Percentiles rank a stretch among this genome's conserved stretches.
These are phyloP conservation scores for Ladona fulva DNA, from an alignment of 1,140 invertebrate genomes.

Conservation along the genomic window DNA sequence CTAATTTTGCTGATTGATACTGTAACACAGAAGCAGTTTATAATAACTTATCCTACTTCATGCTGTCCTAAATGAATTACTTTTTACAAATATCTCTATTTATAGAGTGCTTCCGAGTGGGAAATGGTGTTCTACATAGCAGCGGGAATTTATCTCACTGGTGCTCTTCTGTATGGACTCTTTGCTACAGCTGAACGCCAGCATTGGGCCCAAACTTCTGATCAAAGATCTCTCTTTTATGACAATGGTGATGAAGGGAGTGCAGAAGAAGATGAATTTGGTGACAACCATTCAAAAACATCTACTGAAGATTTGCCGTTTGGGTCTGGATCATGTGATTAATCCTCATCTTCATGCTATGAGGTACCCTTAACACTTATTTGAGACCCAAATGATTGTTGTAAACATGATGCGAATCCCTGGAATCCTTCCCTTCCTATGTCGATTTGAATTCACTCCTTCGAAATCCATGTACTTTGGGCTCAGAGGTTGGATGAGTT, in stretches of 20 bases:
- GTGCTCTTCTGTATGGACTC: constrained; percentile 37
- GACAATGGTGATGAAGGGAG: neutral
- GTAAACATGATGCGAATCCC: too few species aligned
- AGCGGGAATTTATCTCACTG: constrained; percentile 37
- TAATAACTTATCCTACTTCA: too few species aligned
- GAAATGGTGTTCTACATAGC: constrained; percentile 42
- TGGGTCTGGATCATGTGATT: constrained; percentile 20
- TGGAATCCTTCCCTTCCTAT: too few species aligned
- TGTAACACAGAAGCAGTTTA: too few species aligned
- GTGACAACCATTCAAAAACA: constrained; percentile 19
- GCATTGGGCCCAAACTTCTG: constrained; percentile 31
- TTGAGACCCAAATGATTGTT: too few species aligned
- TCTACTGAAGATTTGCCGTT: constrained; percentile 22
- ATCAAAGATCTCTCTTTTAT: constrained; percentile 13
- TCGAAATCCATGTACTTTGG: too few species aligned
- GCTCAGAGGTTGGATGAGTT: too few species aligned
- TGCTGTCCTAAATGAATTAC: too few species aligned
- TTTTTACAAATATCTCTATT: too few species aligned
- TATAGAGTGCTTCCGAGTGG: constrained; percentile 39
- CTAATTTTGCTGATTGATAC: too few species aligned
- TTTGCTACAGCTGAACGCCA: constrained; percentile 41
- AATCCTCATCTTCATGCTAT: neutral
- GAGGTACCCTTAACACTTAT: too few species aligned
- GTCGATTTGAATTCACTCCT: too few species aligned
- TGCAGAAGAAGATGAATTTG: neutral